Evolutionary conservation across 2,797 vertebrate species (phyloP).

Genomic region (Propithecus deckenii): DNA sequence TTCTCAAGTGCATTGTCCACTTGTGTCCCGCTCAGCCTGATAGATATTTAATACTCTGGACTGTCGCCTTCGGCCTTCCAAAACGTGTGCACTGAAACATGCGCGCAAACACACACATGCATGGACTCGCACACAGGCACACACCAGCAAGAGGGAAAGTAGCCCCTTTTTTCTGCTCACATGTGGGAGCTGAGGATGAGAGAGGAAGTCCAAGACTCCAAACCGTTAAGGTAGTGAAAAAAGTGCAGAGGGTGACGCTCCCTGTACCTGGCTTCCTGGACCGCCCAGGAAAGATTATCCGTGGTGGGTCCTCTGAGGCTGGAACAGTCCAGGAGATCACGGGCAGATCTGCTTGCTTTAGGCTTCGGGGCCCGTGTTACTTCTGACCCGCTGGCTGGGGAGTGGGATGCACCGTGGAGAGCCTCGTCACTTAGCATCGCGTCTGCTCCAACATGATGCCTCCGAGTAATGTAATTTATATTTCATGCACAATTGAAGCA

Average conservation of each 20-base stretch:
- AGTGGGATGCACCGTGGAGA: slow-evolving; percentile 84
- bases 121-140: neutral
- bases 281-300: neutral
- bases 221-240: neutral
- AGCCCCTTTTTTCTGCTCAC: neutral
- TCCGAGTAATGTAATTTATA: slow-evolving; percentile 91
- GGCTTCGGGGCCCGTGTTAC: slow-evolving; percentile 53
- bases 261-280: neutral
- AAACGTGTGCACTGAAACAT: neutral
- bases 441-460: slow-evolving; percentile 87
- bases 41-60: neutral
- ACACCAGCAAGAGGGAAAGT: neutral
- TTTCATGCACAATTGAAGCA: slow-evolving; percentile 92
- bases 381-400: slow-evolving; percentile 75
- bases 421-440: slow-evolving; percentile 87
- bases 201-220: neutral
- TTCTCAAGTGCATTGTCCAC: neutral
- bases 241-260: neutral
- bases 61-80: neutral
- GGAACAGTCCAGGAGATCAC: slow-evolving; percentile 70
- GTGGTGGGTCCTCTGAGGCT: slow-evolving; percentile 47
- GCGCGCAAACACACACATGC: neutral
- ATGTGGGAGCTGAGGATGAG: neutral
- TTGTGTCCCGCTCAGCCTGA: neutral
- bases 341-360: slow-evolving; percentile 76